Conservation (phyloP, 1,140 invertebrate genomes). For the Diuraphis noxia region DNA sequence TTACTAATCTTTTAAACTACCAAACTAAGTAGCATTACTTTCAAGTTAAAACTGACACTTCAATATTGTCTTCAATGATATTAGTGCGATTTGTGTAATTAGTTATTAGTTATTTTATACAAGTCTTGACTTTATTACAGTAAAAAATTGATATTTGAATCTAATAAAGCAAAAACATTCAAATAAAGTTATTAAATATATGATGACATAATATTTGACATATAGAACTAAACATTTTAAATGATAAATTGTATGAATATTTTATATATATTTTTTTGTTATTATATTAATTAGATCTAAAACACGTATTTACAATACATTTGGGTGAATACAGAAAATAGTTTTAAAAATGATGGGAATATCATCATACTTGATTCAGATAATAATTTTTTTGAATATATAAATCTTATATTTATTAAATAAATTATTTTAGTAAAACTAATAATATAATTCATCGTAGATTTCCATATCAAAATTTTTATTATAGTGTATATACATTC, state of each 20-base stretch:
- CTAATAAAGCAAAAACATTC: no score
- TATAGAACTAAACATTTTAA: background rate
- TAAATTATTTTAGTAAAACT: background rate
- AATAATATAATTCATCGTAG: background rate
- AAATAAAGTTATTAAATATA: background rate
- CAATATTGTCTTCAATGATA: background rate
- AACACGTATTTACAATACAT: no score
- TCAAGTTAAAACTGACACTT: background rate
- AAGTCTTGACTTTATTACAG: background rate
- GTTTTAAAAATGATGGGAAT: no score
- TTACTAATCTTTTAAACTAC: background rate
- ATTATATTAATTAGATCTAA: no score
- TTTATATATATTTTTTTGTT: background rate
- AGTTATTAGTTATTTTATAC: background rate
- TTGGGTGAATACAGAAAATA: no score
- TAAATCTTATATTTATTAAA: no score
- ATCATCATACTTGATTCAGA: no score
- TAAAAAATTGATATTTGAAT: background rate
- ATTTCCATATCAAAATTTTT: background rate
- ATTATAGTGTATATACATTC: background rate
- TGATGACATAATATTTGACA: background rate
- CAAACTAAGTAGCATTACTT: background rate
- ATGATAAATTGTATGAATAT: background rate
- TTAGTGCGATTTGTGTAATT: background rate
- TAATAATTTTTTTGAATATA: no score